phyloP scores from a whole-genome alignment of 2,113 vertebrate genomes.

The Electrona antarctica region DNA sequence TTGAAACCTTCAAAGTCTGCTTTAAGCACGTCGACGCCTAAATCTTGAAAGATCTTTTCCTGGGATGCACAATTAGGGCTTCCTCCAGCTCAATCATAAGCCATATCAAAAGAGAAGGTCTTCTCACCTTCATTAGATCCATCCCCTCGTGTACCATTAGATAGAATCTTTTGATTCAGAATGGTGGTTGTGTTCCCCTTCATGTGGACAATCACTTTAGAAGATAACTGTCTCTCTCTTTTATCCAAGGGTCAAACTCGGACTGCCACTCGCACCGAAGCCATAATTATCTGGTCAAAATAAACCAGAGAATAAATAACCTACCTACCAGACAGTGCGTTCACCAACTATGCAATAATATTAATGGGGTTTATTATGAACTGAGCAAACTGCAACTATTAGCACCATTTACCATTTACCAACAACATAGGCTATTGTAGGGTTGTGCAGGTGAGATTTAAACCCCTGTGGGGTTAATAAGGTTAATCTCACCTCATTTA shows the following conservation, averaged over 20 bases:
- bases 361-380: neutral
- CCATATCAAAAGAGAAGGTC: slow-evolving; percentile 90
- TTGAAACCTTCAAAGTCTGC: slow-evolving; percentile 95
- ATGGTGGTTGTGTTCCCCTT: slow-evolving; percentile 87
- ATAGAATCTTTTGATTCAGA: slow-evolving; percentile 80
- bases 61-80: slow-evolving; percentile 86
- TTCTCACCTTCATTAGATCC: slow-evolving; percentile 82
- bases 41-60: slow-evolving; percentile 90
- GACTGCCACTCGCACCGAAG: slow-evolving; percentile 89
- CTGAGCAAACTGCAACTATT: neutral
- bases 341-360: no score
- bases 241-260: slow-evolving; percentile 88
- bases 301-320: neutral
- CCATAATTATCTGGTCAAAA: slow-evolving; percentile 71
- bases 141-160: slow-evolving; percentile 76
- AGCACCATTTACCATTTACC: no score
- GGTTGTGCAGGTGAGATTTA: no score
- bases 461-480: no score
- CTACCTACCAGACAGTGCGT: neutral
- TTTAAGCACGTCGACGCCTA: slow-evolving; percentile 87
- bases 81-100: slow-evolving; percentile 86
- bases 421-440: no score
- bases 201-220: slow-evolving; percentile 87
- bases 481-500: no score
- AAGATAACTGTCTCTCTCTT: slow-evolving; percentile 85